Percentiles rank a stretch among this genome's conserved stretches.
These are phyloP conservation scores for Pseudomyrmex cubaensis DNA, from an alignment of 1,140 invertebrate genomes.

Conservation along the genomic window DNA sequence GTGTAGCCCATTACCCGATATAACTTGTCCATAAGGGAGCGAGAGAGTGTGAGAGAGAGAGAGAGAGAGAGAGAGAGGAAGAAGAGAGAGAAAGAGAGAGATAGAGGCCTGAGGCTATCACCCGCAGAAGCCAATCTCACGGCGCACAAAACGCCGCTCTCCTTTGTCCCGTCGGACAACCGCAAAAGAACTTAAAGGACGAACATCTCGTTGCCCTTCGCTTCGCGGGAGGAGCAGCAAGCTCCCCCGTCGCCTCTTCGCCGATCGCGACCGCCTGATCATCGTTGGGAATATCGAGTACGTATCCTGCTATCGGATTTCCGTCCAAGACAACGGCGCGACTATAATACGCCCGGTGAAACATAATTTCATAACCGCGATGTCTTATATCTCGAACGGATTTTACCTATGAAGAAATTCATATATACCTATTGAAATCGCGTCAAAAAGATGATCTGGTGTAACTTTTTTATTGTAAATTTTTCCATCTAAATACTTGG, in stretches of 20 bases:
- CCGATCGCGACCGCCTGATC: constrained; percentile 23
- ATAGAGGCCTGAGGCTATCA: constrained; percentile 79
- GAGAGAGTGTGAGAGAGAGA: too few relatives aligned
- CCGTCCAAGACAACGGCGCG: constrained; percentile 20
- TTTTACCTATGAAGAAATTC: neutral
- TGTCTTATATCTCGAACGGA: neutral
- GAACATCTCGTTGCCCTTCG: constrained; percentile 16
- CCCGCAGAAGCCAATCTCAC: constrained; percentile 83
- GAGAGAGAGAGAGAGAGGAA: too few relatives aligned
- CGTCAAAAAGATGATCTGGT: neutral
- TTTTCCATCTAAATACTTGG: neutral
- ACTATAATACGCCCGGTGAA: neutral
- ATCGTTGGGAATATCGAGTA: constrained; percentile 29
- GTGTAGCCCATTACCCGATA: constrained; percentile 73
- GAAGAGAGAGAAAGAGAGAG: constrained; percentile 9
- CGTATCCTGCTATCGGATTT: constrained; percentile 33
- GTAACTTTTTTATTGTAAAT: neutral
- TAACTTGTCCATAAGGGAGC: constrained; percentile 78
- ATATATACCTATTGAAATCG: neutral
- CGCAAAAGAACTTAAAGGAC: constrained; percentile 47
- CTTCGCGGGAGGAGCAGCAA: constrained; percentile 27
- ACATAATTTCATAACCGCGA: constrained; percentile 18
- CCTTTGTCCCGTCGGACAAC: constrained; percentile 65
- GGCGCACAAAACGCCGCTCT: constrained; percentile 74
- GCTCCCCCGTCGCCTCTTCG: neutral